Evolutionary conservation across 2,113 vertebrate genomes (phyloP).

Genomic region (Heterochromis multidens): DNA sequence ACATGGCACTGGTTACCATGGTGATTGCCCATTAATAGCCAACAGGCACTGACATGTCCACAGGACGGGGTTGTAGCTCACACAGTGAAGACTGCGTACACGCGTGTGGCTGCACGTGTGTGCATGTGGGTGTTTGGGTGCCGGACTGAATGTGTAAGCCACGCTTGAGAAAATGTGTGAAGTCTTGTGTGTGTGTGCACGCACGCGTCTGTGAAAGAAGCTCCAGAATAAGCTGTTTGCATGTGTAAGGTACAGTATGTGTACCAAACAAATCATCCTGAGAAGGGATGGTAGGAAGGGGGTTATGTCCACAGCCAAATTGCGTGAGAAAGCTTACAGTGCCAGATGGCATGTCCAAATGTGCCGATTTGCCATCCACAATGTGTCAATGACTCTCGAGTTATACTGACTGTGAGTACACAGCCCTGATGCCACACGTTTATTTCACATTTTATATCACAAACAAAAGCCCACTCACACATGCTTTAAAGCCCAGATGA

Average conservation of each 20-base stretch:
- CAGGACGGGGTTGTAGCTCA: constrained; percentile 45
- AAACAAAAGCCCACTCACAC: constrained; percentile 35
- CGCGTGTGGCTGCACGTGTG: background rate
- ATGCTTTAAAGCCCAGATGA: constrained; percentile 25
- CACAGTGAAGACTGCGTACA: background rate
- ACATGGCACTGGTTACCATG: constrained; percentile 73
- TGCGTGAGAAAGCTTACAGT: constrained; percentile 39
- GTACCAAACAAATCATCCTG: constrained; percentile 23
- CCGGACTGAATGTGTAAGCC: background rate
- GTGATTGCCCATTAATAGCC: constrained; percentile 74
- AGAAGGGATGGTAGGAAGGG: constrained; percentile 26
- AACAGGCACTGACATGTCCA: constrained; percentile 55
- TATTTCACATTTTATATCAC: constrained; percentile 17
- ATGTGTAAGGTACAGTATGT: constrained; percentile 12
- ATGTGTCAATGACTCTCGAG: constrained; percentile 43
- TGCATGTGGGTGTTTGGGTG: constrained; percentile 18
- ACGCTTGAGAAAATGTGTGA: constrained; percentile 11
- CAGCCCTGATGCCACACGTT: background rate
- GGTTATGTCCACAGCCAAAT: constrained; percentile 48
- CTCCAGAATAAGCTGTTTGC: constrained; percentile 3
- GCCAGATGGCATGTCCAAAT: constrained; percentile 72
- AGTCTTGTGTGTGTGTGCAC: background rate
- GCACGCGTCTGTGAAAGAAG: constrained; percentile 1
- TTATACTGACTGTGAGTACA: background rate
- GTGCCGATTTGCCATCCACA: constrained; percentile 40